phyloP scores from a whole-genome alignment of 2,797 vertebrate species.

The Otolemur crassicaudatus region DNA sequence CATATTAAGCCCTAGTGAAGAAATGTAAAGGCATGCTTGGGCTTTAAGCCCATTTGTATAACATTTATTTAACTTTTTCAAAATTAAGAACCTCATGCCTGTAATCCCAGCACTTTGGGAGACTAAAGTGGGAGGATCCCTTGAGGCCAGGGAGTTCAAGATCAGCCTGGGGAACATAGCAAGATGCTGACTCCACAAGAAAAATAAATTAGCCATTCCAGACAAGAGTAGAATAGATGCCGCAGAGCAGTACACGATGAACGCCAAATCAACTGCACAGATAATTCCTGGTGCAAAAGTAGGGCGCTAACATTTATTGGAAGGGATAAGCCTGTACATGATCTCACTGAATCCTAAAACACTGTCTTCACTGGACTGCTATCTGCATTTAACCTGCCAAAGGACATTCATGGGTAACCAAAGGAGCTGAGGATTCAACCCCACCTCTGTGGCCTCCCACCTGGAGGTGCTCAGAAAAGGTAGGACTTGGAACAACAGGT shows the following conservation, averaged over 20 bases:
- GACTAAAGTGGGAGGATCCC: background rate
- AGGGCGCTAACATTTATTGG: background rate
- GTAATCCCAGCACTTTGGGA: too few relatives aligned
- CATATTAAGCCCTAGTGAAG: background rate
- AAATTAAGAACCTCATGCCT: background rate
- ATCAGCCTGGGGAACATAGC: background rate
- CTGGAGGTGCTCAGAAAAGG: background rate
- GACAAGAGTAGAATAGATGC: background rate
- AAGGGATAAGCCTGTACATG: background rate
- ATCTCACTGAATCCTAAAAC: background rate
- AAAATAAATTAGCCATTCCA: background rate
- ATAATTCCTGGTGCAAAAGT: background rate
- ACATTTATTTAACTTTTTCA: background rate
- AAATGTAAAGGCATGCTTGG: background rate
- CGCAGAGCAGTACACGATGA: background rate
- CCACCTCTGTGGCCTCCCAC: background rate
- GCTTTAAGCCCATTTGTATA: background rate
- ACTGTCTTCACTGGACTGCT: background rate
- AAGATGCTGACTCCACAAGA: background rate
- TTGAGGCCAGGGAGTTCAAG: background rate
- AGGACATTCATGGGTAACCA: background rate
- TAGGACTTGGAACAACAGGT: background rate
- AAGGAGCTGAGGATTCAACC: background rate
- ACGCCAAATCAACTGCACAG: background rate
- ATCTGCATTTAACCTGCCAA: background rate